A percentile compares a stretch with the other conserved stretches of the same genome.
Evolutionary conservation across 2,797 vertebrate genomes (phyloP).

Genomic region (Distichodus sexfasciatus): DNA sequence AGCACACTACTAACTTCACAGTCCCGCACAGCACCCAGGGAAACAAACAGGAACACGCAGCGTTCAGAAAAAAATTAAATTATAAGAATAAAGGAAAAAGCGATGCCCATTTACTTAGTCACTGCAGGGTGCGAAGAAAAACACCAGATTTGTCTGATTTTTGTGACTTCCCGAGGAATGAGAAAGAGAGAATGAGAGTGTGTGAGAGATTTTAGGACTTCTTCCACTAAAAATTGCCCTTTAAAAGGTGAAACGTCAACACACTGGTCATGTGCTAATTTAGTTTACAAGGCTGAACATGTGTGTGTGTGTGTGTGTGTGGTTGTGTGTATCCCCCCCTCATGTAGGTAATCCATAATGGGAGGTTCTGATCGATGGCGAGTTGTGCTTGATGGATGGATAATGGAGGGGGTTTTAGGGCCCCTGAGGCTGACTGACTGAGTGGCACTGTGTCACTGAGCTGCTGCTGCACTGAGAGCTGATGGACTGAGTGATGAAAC

Average conservation of each 20-base stretch:
- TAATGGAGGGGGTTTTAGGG: background rate
- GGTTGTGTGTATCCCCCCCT: background rate
- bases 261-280: too few species aligned
- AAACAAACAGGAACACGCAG: too few species aligned
- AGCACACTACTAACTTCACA: too few species aligned
- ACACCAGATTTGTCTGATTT: too few species aligned
- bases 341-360: background rate
- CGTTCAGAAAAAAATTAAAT: background rate
- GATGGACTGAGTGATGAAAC: constrained; percentile 33
- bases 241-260: too few species aligned
- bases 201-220: too few species aligned
- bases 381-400: constrained; percentile 8
- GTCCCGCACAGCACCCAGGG: background rate
- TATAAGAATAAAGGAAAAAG: background rate
- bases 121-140: too few species aligned
- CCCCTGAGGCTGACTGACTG: constrained; percentile 1
- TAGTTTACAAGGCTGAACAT: too few species aligned
- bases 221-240: too few species aligned
- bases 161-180: too few species aligned
- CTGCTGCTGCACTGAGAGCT: background rate
- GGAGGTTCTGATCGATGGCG: background rate
- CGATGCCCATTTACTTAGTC: too few species aligned
- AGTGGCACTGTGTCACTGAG: background rate
- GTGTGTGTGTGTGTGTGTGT: background rate
- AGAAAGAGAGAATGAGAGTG: too few species aligned